Base-by-base conservation (phyloP, 30 jellyfish, hydroid and myxozoan genomes). In the Sanderia malayensis region DNA sequence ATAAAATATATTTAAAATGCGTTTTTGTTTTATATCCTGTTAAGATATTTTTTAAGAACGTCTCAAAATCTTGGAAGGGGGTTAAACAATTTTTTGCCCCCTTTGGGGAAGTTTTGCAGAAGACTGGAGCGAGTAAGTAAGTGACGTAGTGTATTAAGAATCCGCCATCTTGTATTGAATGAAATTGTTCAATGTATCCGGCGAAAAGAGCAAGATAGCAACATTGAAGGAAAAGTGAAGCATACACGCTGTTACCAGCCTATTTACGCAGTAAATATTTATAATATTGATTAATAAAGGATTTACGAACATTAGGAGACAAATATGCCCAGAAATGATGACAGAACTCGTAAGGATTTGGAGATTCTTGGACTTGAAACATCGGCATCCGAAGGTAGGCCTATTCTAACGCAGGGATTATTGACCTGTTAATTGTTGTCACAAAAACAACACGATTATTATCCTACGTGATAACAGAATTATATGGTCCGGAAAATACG, bases 101-200 rank as follows among this genome's bases (percentile, higher is more conserved):
- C n/a, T n/a, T n/a, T n/a, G n/a, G n/a, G n/a, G n/a, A n/a, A n/a
- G n/a, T n/a, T n/a, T n/a, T 37, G 52, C 22, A 34, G 70, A 31
- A 66, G 90, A 17, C 78, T 67, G 90, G 82, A 41, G 31, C 82
- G 25, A 79, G 90, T 74, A 30, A 34, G 13, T 63, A 79, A 9
- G 64, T 79, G 90, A 79, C 90, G 90, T 79, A 79, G 90, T 31
- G 44, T 77, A 79, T 67, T 57, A 67, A 79, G 59, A 52, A 79
- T 79, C 90, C 90, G 90, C 90, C 90, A 79, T 79, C 75, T 79
- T 79, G n/a, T n/a, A n/a, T n/a, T n/a, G n/a, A n/a, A n/a, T n/a
- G 82, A 79, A 66, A 7, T 31, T 25, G 22, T 44, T 53, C 59
- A 67, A 76, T 67, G 82, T 68, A 19, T 72, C 81, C 90, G 71